Conservation (phyloP, 2,113 vertebrate genomes). For the Litocranius walleri region DNA sequence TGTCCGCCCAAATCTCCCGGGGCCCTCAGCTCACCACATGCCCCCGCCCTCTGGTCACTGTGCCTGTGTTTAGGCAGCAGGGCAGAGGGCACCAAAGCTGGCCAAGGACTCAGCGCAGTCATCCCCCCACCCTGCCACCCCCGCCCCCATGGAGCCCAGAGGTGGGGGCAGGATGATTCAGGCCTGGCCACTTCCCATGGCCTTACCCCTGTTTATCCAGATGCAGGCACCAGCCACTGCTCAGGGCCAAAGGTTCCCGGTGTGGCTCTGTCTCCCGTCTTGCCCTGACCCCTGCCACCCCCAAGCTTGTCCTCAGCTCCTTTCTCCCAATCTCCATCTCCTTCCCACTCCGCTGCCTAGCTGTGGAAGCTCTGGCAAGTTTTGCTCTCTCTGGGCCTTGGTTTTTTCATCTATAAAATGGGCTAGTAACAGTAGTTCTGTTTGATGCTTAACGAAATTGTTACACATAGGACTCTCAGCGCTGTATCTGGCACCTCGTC, state of each 20-base stretch:
- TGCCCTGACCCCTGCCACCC: neutral
- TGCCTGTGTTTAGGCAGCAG: neutral
- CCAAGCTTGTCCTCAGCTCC: neutral
- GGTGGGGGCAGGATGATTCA: slow-evolving; percentile 45
- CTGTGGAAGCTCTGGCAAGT: neutral
- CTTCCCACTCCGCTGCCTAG: neutral
- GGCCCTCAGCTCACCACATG: slow-evolving; percentile 2
- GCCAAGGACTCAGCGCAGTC: neutral
- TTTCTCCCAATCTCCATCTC: neutral
- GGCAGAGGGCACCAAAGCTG: slow-evolving; percentile 29
- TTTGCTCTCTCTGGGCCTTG: neutral
- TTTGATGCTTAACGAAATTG: neutral
- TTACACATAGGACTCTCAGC: neutral
- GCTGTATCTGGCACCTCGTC: neutral
- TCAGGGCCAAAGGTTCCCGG: neutral
- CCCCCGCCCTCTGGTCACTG: neutral
- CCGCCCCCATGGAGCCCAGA: neutral
- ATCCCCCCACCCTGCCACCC: neutral
- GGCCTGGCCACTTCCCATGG: slow-evolving; percentile 7
- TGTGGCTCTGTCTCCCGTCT: neutral
- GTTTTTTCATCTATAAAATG: slow-evolving; percentile 26
- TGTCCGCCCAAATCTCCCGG: slow-evolving; percentile 21
- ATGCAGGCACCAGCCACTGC: neutral
- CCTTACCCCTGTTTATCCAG: slow-evolving; percentile 36
- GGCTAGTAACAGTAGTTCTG: neutral